phyloP scores from a whole-genome alignment of 2,797 vertebrate genomes.

The Heteromormyrus szaboi region DNA sequence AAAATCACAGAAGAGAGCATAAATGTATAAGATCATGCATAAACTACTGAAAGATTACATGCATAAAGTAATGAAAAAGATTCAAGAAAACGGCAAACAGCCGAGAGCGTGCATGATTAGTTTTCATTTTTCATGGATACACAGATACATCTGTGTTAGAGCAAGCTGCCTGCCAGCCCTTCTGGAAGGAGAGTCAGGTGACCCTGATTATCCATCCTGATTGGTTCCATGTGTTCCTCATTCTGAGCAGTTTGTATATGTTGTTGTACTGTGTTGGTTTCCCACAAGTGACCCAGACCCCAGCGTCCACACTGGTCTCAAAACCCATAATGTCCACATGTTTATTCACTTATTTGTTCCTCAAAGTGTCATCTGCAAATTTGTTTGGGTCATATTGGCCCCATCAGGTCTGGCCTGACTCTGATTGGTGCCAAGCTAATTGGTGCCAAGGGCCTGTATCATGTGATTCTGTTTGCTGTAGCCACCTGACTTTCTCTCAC shows the following conservation, averaged over 20 bases:
- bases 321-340: background rate
- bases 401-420: background rate
- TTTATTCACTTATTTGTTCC: background rate
- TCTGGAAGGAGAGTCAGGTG: background rate
- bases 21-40: background rate
- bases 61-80: background rate
- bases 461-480: background rate
- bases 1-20: background rate
- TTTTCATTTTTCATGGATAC: background rate
- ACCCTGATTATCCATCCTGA: background rate
- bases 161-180: background rate
- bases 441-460: background rate
- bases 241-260: background rate
- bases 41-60: background rate
- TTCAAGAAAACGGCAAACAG: background rate
- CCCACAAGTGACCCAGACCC: background rate
- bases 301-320: background rate
- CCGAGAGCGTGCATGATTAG: background rate
- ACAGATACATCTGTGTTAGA: background rate
- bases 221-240: background rate
- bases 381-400: background rate
- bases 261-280: background rate
- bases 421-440: background rate
- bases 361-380: background rate
- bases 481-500: background rate